Percentiles rank a stretch among this genome's conserved stretches.
phyloP scores from a whole-genome alignment of 2,113 vertebrate species.

The Calonectris borealis region DNA sequence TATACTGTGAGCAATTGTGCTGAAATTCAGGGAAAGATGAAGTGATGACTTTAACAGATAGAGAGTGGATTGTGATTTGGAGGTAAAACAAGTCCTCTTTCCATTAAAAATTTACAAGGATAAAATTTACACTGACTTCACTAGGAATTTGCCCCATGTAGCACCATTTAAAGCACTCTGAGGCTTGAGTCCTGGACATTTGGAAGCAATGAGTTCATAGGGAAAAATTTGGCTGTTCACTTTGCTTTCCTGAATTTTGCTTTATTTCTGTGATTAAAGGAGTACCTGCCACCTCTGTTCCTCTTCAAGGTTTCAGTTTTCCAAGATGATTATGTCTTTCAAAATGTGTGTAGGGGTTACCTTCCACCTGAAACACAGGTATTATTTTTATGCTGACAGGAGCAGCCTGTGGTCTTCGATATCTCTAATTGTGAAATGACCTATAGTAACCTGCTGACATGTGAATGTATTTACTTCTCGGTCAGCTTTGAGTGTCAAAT shows the following conservation, averaged over 20 bases:
- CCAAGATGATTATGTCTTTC: background rate
- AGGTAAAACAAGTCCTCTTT: background rate
- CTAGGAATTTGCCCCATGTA: background rate
- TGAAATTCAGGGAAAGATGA: background rate
- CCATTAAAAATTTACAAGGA: background rate
- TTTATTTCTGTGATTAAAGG: background rate
- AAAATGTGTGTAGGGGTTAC: background rate
- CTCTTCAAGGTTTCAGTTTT: background rate
- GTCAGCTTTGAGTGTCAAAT: background rate
- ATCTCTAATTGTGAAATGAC: background rate
- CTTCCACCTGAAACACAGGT: background rate
- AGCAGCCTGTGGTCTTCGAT: background rate
- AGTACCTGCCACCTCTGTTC: background rate
- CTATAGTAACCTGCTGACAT: background rate
- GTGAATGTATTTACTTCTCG: background rate
- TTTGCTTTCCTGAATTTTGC: background rate
- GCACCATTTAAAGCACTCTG: background rate
- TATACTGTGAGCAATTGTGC: background rate
- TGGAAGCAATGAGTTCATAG: background rate
- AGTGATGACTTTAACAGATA: conserved; percentile 1
- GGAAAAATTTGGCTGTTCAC: background rate
- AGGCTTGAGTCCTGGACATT: background rate
- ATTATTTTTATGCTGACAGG: background rate
- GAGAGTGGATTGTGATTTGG: background rate
- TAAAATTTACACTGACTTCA: background rate